Percentiles rank a stretch among this genome's conserved stretches.
Conservation (phyloP, 2,113 vertebrate species). For the Polypterus senegalus region DNA sequence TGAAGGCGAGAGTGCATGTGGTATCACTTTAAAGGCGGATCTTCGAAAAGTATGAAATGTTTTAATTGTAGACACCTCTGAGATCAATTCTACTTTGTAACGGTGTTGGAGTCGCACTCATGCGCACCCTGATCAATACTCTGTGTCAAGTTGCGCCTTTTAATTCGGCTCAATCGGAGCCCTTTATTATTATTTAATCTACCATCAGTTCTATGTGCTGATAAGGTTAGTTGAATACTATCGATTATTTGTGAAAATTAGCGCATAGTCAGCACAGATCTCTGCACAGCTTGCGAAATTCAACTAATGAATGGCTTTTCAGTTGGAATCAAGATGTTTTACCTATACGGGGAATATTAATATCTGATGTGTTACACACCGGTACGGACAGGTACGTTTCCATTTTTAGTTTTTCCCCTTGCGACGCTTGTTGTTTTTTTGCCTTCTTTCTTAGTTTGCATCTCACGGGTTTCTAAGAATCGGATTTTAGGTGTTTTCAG, state of each 20-base stretch:
- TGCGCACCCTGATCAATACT: background rate
- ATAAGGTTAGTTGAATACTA: background rate
- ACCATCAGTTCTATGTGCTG: conserved; percentile 19
- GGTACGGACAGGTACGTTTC: too few species aligned
- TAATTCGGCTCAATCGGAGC: conserved; percentile 26
- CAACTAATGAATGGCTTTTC: too few species aligned
- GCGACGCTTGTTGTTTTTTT: too few species aligned
- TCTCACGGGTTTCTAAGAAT: too few species aligned
- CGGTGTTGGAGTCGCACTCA: conserved; percentile 15
- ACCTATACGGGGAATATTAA: too few species aligned
- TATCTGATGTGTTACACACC: too few species aligned
- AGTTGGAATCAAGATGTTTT: too few species aligned
- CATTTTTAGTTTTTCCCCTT: too few species aligned
- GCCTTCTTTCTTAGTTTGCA: too few species aligned
- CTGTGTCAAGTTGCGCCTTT: conserved; percentile 14
- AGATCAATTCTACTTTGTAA: conserved; percentile 1
- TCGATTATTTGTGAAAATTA: background rate
- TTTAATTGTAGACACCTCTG: background rate
- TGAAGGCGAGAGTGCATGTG: too few species aligned
- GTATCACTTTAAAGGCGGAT: background rate
- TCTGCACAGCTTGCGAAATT: background rate
- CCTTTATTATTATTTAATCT: conserved; percentile 30
- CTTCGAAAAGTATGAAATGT: background rate
- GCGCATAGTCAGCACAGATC: background rate
- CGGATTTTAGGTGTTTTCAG: too few species aligned